Conservation (phyloP, 2,888 invertebrate species). For the Boloria selene region DNA sequence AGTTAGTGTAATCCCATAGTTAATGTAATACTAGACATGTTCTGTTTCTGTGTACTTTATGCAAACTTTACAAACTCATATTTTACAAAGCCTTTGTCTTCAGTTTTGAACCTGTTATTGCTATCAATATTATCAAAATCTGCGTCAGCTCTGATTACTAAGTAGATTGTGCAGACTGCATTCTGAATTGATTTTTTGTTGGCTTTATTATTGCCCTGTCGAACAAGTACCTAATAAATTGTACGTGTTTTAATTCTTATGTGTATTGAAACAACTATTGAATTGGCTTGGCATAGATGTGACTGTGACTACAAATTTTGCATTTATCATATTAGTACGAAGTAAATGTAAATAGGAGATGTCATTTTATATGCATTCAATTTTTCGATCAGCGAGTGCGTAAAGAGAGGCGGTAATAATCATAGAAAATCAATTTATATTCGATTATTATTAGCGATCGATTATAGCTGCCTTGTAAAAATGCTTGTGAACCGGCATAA, state of each 20-base stretch:
- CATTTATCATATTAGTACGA: too few relatives aligned
- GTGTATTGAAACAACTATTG: neutral
- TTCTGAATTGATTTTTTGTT: conserved; percentile 2
- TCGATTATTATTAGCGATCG: too few relatives aligned
- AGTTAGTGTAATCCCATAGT: neutral
- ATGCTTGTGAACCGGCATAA: neutral
- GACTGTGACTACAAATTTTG: too few relatives aligned
- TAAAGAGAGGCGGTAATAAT: too few relatives aligned
- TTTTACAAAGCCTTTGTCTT: neutral
- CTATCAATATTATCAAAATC: conserved; percentile 6
- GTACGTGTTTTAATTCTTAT: conserved; percentile 10
- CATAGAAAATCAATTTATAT: too few relatives aligned
- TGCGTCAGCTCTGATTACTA: conserved; percentile 14
- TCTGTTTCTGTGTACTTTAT: neutral
- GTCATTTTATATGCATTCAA: too few relatives aligned
- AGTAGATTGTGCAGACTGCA: conserved; percentile 6
- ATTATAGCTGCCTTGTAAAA: neutral
- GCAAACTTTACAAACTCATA: neutral
- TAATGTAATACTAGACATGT: neutral
- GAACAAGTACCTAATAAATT: neutral
- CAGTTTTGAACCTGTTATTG: neutral
- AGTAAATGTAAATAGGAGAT: too few relatives aligned
- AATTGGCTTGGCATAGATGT: too few relatives aligned
- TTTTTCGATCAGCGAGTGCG: too few relatives aligned
- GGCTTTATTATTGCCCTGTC: neutral